These are phyloP conservation scores for Sarcophaga subvicina DNA, from an alignment of 2,888 invertebrate species.

Conservation along the genomic window DNA sequence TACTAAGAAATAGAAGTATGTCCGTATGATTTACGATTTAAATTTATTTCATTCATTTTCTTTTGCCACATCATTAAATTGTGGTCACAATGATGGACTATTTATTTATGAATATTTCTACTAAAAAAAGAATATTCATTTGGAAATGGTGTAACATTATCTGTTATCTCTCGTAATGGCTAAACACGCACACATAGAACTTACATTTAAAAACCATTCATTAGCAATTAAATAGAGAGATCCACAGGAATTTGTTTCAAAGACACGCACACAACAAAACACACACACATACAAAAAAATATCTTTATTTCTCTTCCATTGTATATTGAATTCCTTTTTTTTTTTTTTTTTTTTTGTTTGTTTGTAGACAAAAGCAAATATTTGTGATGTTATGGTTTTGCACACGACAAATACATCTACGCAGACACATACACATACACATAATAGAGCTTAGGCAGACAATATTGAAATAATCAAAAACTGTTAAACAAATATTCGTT, in stretches of 20 bases:
- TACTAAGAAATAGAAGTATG: no score
- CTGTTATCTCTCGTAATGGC: not conserved
- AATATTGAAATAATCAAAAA: slow-evolving; percentile 39
- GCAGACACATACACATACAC: not conserved
- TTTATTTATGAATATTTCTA: not conserved
- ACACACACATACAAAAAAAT: no score
- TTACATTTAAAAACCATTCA: slow-evolving; percentile 1
- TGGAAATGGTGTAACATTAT: slow-evolving; percentile 14
- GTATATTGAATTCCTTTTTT: slow-evolving; percentile 4
- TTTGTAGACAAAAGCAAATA: slow-evolving; percentile 36
- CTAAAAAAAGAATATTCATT: not conserved
- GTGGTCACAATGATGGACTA: no score
- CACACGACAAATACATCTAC: not conserved
- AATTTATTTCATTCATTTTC: no score
- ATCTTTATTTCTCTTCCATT: not conserved
- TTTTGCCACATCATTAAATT: no score
- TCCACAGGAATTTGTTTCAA: slow-evolving; percentile 5
- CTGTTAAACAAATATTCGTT: slow-evolving; percentile 11
- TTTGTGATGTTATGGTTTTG: slow-evolving; percentile 31
- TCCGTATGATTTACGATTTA: no score
- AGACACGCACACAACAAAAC: not conserved
- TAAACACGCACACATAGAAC: not conserved
- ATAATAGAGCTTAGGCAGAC: not conserved
- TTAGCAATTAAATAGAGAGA: slow-evolving; percentile 32
- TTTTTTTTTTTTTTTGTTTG: slow-evolving; percentile 18